Evolutionary conservation across 1,140 invertebrate genomes (phyloP).

Genomic region (Myzus persicae): DNA sequence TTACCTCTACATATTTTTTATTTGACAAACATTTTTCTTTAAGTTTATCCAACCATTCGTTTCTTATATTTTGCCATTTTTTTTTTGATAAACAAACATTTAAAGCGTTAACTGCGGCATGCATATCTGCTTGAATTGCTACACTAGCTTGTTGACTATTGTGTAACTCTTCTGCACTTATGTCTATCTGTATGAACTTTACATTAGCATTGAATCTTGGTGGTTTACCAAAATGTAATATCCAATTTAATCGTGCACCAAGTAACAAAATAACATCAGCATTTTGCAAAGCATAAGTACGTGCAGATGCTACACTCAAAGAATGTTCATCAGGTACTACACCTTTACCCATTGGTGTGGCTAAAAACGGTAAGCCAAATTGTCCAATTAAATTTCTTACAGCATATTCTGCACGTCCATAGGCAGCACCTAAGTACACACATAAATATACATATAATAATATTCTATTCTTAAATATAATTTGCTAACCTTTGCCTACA

Average conservation of each 20-base stretch:
- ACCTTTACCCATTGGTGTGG: constrained; percentile 97
- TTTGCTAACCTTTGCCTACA: constrained; percentile 82
- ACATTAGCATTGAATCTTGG: constrained; percentile 84
- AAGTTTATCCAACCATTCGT: constrained; percentile 71
- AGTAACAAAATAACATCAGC: constrained; percentile 89
- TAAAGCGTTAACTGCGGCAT: constrained; percentile 73
- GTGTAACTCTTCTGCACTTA: constrained; percentile 88
- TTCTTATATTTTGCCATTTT: constrained; percentile 65
- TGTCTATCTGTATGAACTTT: constrained; percentile 92
- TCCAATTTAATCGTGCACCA: constrained; percentile 96
- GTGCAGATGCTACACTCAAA: constrained; percentile 82
- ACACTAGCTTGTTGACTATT: constrained; percentile 82
- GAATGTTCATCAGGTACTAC: constrained; percentile 83
- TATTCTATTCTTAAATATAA: neutral
- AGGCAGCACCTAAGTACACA: constrained; percentile 74
- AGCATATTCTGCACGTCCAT: constrained; percentile 77
- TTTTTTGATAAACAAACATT: constrained; percentile 62
- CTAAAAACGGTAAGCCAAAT: constrained; percentile 85
- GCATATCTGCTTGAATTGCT: constrained; percentile 82
- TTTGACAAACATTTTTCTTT: constrained; percentile 69
- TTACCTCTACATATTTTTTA: constrained; percentile 67
- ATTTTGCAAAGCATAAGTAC: constrained; percentile 84
- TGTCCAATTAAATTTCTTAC: constrained; percentile 74
- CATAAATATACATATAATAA: neutral
- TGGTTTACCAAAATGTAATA: constrained; percentile 92